These are phyloP conservation scores for Microcebus ravelobensis DNA, from an alignment of 2,113 vertebrate species.

Conservation along the genomic window DNA sequence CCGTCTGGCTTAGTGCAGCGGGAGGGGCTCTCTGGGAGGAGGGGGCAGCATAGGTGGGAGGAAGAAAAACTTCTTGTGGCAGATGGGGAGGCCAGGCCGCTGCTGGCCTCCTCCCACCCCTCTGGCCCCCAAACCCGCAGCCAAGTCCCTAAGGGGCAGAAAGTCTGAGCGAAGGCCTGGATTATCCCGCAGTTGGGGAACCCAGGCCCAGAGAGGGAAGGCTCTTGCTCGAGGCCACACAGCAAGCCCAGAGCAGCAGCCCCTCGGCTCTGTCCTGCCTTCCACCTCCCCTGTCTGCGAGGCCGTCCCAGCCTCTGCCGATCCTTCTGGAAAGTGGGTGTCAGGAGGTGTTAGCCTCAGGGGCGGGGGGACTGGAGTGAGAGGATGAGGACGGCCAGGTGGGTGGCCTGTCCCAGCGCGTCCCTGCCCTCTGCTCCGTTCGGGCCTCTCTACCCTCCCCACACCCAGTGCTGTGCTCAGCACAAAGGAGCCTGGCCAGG, in stretches of 20 bases:
- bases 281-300: fast-evolving
- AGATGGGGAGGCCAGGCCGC: fast-evolving
- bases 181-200: too few species aligned
- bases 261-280: fast-evolving
- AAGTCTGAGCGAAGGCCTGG: not conserved
- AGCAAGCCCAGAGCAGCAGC: not conserved
- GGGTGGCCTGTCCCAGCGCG: not conserved
- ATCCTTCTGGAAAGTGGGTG: not conserved
- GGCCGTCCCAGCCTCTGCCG: not conserved
- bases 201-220: not conserved
- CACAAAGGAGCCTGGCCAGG: fast-evolving
- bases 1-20: fast-evolving
- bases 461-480: not conserved
- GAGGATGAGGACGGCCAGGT: fast-evolving
- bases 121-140: fast-evolving
- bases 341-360: fast-evolving
- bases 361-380: not conserved
- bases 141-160: too few species aligned
- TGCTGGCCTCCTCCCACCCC: not conserved
- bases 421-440: fast-evolving
- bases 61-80: fast-evolving
- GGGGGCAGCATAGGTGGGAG: fast-evolving
- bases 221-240: fast-evolving
- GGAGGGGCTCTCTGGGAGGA: not conserved
- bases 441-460: fast-evolving